Evolutionary conservation across 2,888 invertebrate species (phyloP).

Genomic region (Drosophila mulleri): DNA sequence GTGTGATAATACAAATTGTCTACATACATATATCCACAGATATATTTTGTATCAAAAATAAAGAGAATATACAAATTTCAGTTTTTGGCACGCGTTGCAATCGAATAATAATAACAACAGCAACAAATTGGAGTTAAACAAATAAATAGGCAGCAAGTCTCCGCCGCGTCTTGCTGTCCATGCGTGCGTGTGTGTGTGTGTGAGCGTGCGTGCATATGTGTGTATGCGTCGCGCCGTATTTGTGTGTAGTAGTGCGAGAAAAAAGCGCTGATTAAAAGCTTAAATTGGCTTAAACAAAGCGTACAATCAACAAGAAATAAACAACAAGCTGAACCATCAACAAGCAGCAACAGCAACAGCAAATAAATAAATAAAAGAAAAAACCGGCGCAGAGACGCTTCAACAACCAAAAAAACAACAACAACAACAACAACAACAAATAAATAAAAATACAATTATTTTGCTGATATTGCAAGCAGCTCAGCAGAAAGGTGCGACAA

Average conservation of each 20-base stretch:
- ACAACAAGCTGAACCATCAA: conserved; percentile 41
- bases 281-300: conserved; percentile 54
- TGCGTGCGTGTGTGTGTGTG: conserved; percentile 2
- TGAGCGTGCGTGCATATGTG: not conserved
- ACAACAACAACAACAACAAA: conserved; percentile 15
- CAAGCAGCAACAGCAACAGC: conserved; percentile 11
- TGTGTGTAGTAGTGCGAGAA: conserved; percentile 13
- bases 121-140: conserved; percentile 18
- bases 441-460: conserved; percentile 31
- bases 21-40: not conserved
- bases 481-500: conserved; percentile 70
- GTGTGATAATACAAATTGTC: conserved; percentile 13
- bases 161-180: conserved; percentile 9
- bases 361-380: not conserved
- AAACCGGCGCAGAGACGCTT: conserved; percentile 54
- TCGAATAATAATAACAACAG: conserved; percentile 6
- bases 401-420: conserved; percentile 15
- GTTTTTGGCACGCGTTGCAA: conserved; percentile 21
- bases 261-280: conserved; percentile 54
- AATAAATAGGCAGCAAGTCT: conserved; percentile 22
- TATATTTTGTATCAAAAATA: not conserved
- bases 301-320: conserved; percentile 25
- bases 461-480: conserved; percentile 52
- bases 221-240: conserved; percentile 9
- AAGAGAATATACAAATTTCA: conserved; percentile 17